phyloP scores from a whole-genome alignment of 2,888 invertebrate species.

The Melanchra persicariae region DNA sequence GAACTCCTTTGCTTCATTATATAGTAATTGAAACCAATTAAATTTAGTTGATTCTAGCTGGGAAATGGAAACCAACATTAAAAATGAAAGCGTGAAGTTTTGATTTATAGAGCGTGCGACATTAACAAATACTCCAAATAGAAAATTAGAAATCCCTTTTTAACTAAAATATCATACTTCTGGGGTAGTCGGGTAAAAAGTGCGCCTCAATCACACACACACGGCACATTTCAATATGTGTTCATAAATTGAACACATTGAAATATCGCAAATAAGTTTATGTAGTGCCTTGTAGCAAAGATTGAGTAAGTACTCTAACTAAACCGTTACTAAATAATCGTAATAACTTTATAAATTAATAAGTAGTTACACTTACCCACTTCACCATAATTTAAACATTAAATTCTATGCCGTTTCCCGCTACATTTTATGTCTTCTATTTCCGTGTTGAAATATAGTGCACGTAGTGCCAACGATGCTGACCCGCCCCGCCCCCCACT shows the following conservation, averaged over 20 bases:
- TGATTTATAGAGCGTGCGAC: background rate
- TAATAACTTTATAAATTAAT: conserved; percentile 18
- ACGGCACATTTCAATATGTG: no score
- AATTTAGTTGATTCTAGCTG: background rate
- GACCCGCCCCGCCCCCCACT: conserved; percentile 50
- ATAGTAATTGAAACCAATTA: conserved; percentile 39
- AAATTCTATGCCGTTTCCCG: conserved; percentile 44
- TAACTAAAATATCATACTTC: no score
- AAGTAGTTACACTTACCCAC: conserved; percentile 28
- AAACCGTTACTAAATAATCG: conserved; percentile 26
- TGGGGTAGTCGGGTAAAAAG: no score
- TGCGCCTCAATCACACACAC: no score
- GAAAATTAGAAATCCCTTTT: no score
- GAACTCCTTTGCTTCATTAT: conserved; percentile 16
- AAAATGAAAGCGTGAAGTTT: background rate
- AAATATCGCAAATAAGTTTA: background rate
- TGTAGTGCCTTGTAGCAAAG: background rate
- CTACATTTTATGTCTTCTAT: conserved; percentile 57
- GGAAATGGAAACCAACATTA: background rate
- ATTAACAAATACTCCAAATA: no score
- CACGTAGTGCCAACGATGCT: conserved; percentile 46
- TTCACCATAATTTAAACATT: conserved; percentile 45
- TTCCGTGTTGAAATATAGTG: conserved; percentile 53
- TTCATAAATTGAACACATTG: background rate
- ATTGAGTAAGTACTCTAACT: background rate